phyloP scores from a whole-genome alignment of 2,888 invertebrate species.

The Leptopilina drosophilae region DNA sequence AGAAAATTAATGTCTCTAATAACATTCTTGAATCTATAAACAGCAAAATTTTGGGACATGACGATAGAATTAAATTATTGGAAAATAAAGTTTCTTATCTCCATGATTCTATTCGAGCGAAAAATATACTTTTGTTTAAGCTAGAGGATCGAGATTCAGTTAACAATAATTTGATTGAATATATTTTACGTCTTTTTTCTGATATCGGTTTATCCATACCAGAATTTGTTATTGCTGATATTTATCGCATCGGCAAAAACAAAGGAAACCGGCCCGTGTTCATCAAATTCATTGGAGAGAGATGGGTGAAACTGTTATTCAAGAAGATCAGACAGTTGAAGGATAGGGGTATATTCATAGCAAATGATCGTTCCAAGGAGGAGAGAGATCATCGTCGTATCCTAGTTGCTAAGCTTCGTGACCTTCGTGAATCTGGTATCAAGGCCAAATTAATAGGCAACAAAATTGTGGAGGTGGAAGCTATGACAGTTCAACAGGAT shows the following conservation, averaged over 20 bases:
- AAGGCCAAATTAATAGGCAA: background rate
- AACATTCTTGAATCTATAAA: background rate
- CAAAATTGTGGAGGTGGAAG: background rate
- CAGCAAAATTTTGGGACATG: background rate
- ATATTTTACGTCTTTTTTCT: background rate
- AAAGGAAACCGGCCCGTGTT: background rate
- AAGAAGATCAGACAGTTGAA: background rate
- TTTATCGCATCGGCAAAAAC: background rate
- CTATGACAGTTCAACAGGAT: too few species aligned
- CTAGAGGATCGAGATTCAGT: background rate
- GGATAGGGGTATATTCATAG: background rate
- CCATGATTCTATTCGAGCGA: background rate
- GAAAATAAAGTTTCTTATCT: background rate
- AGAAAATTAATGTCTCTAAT: background rate
- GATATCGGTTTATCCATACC: background rate
- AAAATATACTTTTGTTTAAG: constrained; percentile 10
- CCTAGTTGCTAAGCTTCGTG: background rate
- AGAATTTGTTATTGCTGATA: background rate
- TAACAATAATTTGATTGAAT: background rate
- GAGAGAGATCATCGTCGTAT: background rate
- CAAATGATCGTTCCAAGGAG: background rate
- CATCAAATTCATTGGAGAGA: background rate
- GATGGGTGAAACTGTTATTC: background rate
- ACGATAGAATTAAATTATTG: constrained; percentile 1
- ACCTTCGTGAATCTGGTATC: background rate